Conservation (phyloP, 2,888 invertebrate genomes). For the Syrista parreyssii region DNA sequence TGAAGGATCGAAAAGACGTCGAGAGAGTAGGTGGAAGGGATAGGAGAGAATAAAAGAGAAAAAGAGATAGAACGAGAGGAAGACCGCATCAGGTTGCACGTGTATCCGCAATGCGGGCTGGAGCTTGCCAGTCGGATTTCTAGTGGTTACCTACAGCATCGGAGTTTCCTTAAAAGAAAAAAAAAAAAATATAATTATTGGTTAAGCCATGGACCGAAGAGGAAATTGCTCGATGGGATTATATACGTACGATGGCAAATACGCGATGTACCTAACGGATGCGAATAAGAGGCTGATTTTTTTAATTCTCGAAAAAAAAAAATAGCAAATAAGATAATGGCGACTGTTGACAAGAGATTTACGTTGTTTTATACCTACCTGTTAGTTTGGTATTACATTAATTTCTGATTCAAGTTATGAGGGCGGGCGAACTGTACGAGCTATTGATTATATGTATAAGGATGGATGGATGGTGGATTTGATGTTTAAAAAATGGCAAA, state of each 20-base stretch:
- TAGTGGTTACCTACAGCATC: background rate
- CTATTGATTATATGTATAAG: background rate
- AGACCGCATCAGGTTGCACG: conserved; percentile 32
- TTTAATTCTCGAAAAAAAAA: background rate
- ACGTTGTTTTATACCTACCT: background rate
- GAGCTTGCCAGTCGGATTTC: conserved; percentile 32
- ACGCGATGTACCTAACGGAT: background rate
- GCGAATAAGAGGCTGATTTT: background rate
- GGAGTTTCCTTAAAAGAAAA: background rate
- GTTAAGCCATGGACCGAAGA: background rate
- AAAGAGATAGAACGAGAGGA: conserved; percentile 16
- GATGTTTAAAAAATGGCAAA: background rate
- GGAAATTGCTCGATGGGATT: background rate
- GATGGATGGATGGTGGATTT: too few relatives aligned
- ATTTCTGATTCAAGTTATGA: background rate
- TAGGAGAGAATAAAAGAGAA: conserved; percentile 6
- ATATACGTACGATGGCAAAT: background rate
- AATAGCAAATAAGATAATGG: background rate
- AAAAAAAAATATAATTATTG: conserved; percentile 24
- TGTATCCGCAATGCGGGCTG: conserved; percentile 54
- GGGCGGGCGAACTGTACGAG: background rate
- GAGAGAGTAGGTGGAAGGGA: background rate
- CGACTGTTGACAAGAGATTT: background rate
- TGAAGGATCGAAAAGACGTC: background rate
- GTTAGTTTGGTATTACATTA: background rate